Evolutionary conservation across 1,140 invertebrate genomes (phyloP).

Genomic region (Centruroides sculpturatus): DNA sequence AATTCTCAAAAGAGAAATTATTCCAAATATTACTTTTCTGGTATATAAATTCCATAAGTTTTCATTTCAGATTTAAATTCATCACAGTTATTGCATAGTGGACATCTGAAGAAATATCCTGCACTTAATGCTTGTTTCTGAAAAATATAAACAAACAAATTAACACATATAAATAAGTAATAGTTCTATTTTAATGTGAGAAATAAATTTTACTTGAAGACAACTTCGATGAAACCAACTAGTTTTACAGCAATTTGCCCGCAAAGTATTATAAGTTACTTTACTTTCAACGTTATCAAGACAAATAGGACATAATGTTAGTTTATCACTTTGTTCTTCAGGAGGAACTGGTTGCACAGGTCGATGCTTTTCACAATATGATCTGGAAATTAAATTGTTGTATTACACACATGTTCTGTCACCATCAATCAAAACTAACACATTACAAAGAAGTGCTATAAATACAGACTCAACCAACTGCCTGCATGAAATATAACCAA

Average conservation of each 20-base stretch:
- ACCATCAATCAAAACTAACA: too few relatives aligned
- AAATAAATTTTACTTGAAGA: neutral
- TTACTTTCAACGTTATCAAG: neutral
- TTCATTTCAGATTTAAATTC: slow-evolving; percentile 44
- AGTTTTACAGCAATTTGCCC: neutral
- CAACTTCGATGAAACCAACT: neutral
- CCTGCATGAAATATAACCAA: too few relatives aligned
- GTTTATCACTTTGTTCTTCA: neutral
- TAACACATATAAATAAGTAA: too few relatives aligned
- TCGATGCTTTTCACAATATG: neutral
- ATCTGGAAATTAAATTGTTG: neutral
- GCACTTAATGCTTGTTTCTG: slow-evolving; percentile 44
- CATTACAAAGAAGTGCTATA: too few relatives aligned
- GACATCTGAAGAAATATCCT: slow-evolving; percentile 53
- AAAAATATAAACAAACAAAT: too few relatives aligned
- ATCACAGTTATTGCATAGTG: slow-evolving; percentile 45
- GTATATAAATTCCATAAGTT: slow-evolving; percentile 45
- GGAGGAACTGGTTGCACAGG: neutral
- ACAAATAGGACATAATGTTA: neutral
- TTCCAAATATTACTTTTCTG: slow-evolving; percentile 35
- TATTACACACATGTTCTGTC: too few relatives aligned
- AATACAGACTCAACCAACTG: too few relatives aligned
- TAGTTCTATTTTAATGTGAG: too few relatives aligned
- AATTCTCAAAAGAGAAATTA: too few relatives aligned
- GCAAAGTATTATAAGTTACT: neutral